Conservation (phyloP, 1,140 invertebrate genomes). For the Bombus superbus region DNA sequence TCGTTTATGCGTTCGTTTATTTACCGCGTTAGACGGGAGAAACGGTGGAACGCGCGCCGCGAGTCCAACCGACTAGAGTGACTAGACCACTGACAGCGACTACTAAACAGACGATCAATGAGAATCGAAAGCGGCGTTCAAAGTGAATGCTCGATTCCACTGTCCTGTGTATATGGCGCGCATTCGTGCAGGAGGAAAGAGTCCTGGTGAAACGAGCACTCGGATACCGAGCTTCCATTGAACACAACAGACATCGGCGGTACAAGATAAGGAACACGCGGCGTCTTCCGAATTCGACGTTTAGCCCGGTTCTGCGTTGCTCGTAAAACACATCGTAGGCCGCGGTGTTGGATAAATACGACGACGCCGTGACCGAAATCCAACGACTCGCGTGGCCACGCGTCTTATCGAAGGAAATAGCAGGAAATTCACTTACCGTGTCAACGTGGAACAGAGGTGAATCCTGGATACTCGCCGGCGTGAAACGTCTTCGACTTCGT, state of each 20-base stretch:
- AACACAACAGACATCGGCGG: not conserved
- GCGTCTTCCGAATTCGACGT: conserved; percentile 8
- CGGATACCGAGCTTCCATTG: not conserved
- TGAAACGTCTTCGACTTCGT: not conserved
- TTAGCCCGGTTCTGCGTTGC: not conserved
- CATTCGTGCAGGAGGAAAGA: not conserved
- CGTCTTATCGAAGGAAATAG: not conserved
- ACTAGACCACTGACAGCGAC: not conserved
- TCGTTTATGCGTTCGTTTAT: not conserved
- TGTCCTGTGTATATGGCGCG: conserved; percentile 1
- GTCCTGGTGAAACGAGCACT: not conserved
- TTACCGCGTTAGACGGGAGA: not conserved
- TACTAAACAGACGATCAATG: conserved; percentile 8
- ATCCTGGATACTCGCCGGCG: not conserved
- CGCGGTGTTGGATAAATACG: not conserved
- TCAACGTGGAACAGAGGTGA: not conserved
- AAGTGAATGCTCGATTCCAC: not conserved
- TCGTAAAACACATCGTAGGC: not conserved
- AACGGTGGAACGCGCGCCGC: not conserved
- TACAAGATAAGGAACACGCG: not conserved
- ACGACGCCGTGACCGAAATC: conserved; percentile 4
- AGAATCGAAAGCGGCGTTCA: conserved; percentile 25
- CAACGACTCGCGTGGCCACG: not conserved
- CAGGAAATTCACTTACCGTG: conserved; percentile 27
- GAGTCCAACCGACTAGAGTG: not conserved